Evolutionary conservation across 2,888 invertebrate genomes (phyloP).

Genomic region (Marasmarcha lunaedactyla): DNA sequence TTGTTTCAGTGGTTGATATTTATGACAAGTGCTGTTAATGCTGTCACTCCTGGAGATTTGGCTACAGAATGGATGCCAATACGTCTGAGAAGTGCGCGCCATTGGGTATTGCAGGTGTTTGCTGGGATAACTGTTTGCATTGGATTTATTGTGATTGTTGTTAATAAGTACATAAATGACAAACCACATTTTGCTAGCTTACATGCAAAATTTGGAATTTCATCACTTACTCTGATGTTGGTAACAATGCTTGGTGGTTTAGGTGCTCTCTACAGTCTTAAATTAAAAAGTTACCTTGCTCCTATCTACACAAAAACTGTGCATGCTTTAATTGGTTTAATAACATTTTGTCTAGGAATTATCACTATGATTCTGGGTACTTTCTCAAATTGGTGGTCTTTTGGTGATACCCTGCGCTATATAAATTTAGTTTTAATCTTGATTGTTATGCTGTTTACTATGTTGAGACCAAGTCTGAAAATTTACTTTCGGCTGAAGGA

Average conservation of each 20-base stretch:
- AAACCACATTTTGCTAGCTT: constrained; percentile 44
- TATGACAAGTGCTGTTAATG: constrained; percentile 59
- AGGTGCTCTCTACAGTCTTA: constrained; percentile 51
- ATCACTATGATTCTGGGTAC: constrained; percentile 46
- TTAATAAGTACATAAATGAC: constrained; percentile 44
- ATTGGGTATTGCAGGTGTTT: constrained; percentile 55
- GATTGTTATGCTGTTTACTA: constrained; percentile 42
- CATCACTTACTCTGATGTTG: constrained; percentile 47
- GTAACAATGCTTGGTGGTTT: constrained; percentile 53
- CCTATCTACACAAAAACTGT: constrained; percentile 57
- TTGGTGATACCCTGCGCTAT: constrained; percentile 45
- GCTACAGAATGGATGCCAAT: constrained; percentile 68
- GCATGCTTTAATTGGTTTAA: constrained; percentile 48
- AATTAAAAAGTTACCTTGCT: constrained; percentile 51
- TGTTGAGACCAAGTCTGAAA: constrained; percentile 52
- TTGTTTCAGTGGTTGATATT: constrained; percentile 55
- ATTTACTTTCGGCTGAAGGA: constrained; percentile 59
- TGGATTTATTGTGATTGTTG: constrained; percentile 51
- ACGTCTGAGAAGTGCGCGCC: constrained; percentile 52
- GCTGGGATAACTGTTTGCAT: constrained; percentile 31
- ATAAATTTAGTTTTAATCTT: constrained; percentile 38
- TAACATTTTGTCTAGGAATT: constrained; percentile 49
- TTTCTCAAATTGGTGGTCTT: constrained; percentile 51
- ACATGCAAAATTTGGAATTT: constrained; percentile 56
- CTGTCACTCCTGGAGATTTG: constrained; percentile 56